These are phyloP conservation scores for Gorsachius goisagi DNA, from an alignment of 2,113 vertebrate genomes.

Conservation along the genomic window DNA sequence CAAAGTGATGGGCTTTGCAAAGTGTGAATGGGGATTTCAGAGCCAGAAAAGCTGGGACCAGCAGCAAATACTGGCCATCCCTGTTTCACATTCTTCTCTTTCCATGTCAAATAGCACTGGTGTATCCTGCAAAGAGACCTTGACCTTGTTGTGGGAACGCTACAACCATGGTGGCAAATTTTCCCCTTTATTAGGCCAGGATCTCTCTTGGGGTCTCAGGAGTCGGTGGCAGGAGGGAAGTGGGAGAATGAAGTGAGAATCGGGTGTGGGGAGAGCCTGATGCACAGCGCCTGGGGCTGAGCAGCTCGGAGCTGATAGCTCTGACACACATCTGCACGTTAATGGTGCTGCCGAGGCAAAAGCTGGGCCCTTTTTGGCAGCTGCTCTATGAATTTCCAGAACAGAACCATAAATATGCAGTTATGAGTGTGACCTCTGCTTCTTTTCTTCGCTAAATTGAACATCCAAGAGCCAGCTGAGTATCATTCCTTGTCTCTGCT, in stretches of 20 bases:
- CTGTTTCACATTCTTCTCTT: not conserved
- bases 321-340: not conserved
- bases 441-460: conserved; percentile 6
- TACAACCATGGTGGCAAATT: not conserved
- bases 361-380: not conserved
- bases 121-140: not conserved
- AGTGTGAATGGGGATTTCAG: not conserved
- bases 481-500: conserved; percentile 24
- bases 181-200: not conserved
- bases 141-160: not conserved
- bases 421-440: conserved; percentile 31
- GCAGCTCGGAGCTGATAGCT: not conserved
- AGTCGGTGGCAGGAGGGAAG: not conserved
- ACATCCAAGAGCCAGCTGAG: conserved; percentile 11
- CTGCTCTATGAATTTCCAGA: conserved; percentile 13
- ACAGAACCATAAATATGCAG: not conserved
- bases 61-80: not conserved
- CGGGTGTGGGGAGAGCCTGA: not conserved
- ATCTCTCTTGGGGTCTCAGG: not conserved
- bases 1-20: not conserved
- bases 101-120: not conserved
- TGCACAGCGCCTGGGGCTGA: not conserved
- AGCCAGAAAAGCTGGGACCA: not conserved
- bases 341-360: not conserved
- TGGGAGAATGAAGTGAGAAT: not conserved